Percentiles rank a stretch among this genome's conserved stretches.
phyloP scores from a whole-genome alignment of 2,888 invertebrate genomes.

The Hesperia comma region DNA sequence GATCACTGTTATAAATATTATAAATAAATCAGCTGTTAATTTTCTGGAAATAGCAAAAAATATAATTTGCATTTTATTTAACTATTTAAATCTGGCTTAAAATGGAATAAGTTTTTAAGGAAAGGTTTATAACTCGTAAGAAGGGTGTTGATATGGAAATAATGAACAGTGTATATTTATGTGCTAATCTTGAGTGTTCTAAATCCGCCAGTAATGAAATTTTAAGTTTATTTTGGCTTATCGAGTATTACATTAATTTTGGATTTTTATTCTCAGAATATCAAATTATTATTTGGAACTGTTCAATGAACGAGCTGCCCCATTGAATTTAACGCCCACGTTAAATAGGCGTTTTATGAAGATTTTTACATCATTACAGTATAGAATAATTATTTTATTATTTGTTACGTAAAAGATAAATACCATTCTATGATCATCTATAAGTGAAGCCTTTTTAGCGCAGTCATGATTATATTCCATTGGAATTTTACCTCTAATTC shows the following conservation, averaged over 20 bases:
- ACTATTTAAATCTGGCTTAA: not conserved
- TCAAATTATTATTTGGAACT: not conserved
- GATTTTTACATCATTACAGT: too few species aligned
- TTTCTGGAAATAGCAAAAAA: not conserved
- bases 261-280: slow-evolving; percentile 1
- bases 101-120: not conserved
- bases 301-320: too few species aligned
- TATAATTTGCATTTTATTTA: not conserved
- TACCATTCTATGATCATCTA: too few species aligned
- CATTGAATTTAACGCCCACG: too few species aligned
- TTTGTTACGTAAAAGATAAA: too few species aligned
- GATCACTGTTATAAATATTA: not conserved
- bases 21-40: not conserved
- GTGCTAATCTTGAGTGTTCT: slow-evolving; percentile 52
- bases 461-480: too few species aligned
- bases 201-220: slow-evolving; percentile 51
- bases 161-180: slow-evolving; percentile 39
- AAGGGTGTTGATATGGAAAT: slow-evolving; percentile 42
- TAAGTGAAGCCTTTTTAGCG: too few species aligned
- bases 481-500: too few species aligned
- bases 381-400: too few species aligned
- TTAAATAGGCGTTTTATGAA: too few species aligned
- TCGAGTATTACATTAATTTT: slow-evolving; percentile 27
- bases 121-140: slow-evolving; percentile 10
- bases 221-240: slow-evolving; percentile 48